Evolutionary conservation across 2,888 invertebrate species (phyloP), one percentile per base, ranked within the genome.

Genomic region (Dexiosoma caninum): DNA sequence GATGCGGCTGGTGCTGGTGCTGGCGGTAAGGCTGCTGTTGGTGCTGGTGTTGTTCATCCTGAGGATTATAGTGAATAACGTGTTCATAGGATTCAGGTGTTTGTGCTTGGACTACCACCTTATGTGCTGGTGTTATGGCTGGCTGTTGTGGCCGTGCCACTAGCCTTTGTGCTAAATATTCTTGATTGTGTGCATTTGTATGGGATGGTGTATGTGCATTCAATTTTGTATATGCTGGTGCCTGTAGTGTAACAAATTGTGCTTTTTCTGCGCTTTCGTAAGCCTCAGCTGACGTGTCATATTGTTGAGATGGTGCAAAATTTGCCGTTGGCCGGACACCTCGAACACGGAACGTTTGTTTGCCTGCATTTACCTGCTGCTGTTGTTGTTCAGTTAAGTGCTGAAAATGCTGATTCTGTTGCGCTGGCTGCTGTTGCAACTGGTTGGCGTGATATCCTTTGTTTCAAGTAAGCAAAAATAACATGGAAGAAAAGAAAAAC

Each of bases 1-100:
- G 74, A 12, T 84, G 46, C 40, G 83, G 81, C n/a, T n/a, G n/a
- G n/a, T n/a, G n/a, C n/a, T n/a, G n/a, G 14, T 71, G 78, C 1
- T 66, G 32, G 10, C 66, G 57, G 64, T 72, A 62, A 10, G 19
- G 30, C 5, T 49, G 78, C 7, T 37, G 71, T 30, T 53, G 59
- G 2, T 32, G 60, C 6, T 30, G 81, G n/a, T 82, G 60, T 19
- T 82, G 69, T 59, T 55, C 53, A 67, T 75, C 35, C 72, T 12
- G 46, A 67, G 88, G 86, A 83, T 86, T 87, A 82, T 86, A 87
- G 84, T 87, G 88, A 40, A 86, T 83, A 40, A 86, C 59, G 55
- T 85, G 87, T 44, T 83, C 60, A 7, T 81, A 78, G 5, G 72
- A 14, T 4, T 49, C 37, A 66, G 80, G 35, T 77, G 83, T n/a